phyloP scores from a whole-genome alignment of 2,888 invertebrate genomes.

The Ptychoptera albimana region DNA sequence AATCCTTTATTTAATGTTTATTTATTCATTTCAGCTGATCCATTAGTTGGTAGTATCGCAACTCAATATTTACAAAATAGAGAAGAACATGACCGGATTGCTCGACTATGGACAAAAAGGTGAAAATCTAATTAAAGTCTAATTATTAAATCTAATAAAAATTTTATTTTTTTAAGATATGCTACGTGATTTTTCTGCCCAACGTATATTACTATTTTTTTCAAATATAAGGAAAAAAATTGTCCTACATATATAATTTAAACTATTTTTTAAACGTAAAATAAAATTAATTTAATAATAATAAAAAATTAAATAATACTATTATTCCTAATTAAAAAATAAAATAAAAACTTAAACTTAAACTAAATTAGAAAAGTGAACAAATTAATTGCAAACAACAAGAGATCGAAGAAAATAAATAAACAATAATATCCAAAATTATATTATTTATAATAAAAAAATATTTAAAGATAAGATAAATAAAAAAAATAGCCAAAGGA shows the following conservation, averaged over 20 bases:
- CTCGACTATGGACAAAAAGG: constrained; percentile 96
- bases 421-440: constrained; percentile 12
- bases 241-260: too few relatives aligned
- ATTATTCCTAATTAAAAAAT: constrained; percentile 5
- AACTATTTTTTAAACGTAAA: not conserved
- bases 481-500: constrained; percentile 11
- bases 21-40: constrained; percentile 58
- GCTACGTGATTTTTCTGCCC: constrained; percentile 5
- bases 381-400: constrained; percentile 7
- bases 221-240: constrained; percentile 6
- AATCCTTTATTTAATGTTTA: not conserved
- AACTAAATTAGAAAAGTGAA: constrained; percentile 3
- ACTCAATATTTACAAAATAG: constrained; percentile 95
- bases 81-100: constrained; percentile 95
- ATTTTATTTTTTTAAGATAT: constrained; percentile 2
- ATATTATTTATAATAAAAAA: constrained; percentile 11
- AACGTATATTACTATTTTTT: constrained; percentile 9
- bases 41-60: constrained; percentile 93
- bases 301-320: constrained; percentile 6
- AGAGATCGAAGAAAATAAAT: constrained; percentile 6
- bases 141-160: not conserved
- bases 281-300: too few relatives aligned
- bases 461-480: constrained; percentile 9
- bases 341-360: constrained; percentile 7
- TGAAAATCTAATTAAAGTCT: constrained; percentile 31